These are phyloP conservation scores for Lithophane socia DNA, from an alignment of 2,888 invertebrate species.

Conservation along the genomic window DNA sequence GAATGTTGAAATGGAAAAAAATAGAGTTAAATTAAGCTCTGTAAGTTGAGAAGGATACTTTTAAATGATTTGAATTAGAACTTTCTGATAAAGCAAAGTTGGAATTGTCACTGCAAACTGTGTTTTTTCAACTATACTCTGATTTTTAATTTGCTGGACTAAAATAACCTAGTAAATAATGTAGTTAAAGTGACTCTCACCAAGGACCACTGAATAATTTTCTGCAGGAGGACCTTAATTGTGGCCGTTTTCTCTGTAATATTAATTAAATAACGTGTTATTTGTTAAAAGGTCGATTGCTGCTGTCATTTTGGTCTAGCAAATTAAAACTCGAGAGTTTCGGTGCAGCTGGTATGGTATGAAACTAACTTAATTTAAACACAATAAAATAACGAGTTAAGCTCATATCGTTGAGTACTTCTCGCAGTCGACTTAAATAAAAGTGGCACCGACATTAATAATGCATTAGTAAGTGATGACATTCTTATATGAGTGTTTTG, in stretches of 20 bases:
- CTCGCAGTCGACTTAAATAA: constrained; percentile 14
- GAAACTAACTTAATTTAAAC: constrained; percentile 4
- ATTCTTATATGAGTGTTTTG: neutral
- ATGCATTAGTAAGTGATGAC: neutral
- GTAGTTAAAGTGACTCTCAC: too few relatives aligned
- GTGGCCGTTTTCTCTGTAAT: too few relatives aligned
- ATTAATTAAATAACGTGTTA: too few relatives aligned
- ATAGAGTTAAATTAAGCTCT: constrained; percentile 2
- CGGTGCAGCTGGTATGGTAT: neutral
- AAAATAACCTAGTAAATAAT: too few relatives aligned
- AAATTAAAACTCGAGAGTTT: too few relatives aligned
- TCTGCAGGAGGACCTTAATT: too few relatives aligned
- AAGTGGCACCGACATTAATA: constrained; percentile 25
- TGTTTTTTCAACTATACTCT: neutral
- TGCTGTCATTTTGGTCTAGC: too few relatives aligned
- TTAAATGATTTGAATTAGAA: neutral
- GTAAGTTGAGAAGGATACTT: neutral
- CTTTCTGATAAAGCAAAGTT: neutral
- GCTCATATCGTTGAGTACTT: constrained; percentile 18
- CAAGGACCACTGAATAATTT: too few relatives aligned
- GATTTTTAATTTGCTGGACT: too few relatives aligned
- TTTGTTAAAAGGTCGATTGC: too few relatives aligned
- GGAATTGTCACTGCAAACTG: neutral
- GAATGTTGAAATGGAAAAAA: constrained; percentile 6
- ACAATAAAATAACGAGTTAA: constrained; percentile 19